phyloP scores from a whole-genome alignment of 1,140 invertebrate species.

The Cydia strobilella region DNA sequence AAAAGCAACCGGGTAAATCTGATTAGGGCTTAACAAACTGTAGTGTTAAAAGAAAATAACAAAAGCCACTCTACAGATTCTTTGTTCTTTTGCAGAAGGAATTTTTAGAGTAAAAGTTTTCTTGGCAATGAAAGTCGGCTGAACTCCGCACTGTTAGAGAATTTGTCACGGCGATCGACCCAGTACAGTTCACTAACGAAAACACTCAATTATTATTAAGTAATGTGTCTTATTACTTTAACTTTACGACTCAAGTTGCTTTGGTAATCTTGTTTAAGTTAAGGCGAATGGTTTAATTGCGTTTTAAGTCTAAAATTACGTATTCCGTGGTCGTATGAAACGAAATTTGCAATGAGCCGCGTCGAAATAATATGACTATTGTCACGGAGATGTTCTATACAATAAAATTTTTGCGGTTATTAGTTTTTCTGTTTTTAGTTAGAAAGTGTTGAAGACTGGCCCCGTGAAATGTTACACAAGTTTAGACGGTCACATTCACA shows the following conservation, averaged over 20 bases:
- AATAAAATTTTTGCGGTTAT: constrained; percentile 62
- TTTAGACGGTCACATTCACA: constrained; percentile 50
- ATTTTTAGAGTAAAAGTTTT: constrained; percentile 45
- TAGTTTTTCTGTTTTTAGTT: constrained; percentile 54
- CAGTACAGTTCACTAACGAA: constrained; percentile 10
- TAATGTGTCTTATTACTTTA: neutral
- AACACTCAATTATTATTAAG: neutral
- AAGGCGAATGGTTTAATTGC: neutral
- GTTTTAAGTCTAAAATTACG: neutral
- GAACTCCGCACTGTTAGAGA: constrained; percentile 44
- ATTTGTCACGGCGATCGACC: constrained; percentile 46
- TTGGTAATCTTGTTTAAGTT: neutral
- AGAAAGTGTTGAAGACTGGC: constrained; percentile 60
- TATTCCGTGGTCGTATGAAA: constrained; percentile 19
- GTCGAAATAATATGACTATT: constrained; percentile 46
- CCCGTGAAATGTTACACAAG: constrained; percentile 58
- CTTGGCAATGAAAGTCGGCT: constrained; percentile 39
- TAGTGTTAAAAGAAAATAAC: neutral
- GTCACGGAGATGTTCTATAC: constrained; percentile 52
- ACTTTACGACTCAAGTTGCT: neutral
- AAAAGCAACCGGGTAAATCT: neutral
- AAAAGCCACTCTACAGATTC: neutral
- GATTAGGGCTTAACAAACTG: neutral
- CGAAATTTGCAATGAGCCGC: constrained; percentile 46
- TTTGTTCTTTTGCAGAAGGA: constrained; percentile 7